Evolutionary conservation across 2,113 vertebrate species (phyloP).

Genomic region (Sus scrofa): DNA sequence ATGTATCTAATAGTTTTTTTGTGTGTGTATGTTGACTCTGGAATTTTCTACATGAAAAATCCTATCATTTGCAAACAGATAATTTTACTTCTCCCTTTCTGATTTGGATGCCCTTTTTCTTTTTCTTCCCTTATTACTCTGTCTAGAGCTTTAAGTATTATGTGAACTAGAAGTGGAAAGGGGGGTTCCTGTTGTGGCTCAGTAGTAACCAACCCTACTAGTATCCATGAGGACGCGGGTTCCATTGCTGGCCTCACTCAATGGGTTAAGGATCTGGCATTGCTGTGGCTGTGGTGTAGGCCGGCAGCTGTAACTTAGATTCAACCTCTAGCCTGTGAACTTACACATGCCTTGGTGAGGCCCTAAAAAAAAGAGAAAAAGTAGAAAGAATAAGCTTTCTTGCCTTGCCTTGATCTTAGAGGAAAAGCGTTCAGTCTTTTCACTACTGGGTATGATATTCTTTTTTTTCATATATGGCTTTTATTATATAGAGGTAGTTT

Average conservation of each 20-base stretch:
- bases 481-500: neutral
- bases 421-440: neutral
- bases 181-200: too few species aligned
- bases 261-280: too few species aligned
- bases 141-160: neutral
- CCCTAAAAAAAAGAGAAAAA: neutral
- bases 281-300: too few species aligned
- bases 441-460: neutral
- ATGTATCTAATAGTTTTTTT: neutral
- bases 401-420: neutral
- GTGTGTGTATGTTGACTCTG: neutral
- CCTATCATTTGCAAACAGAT: neutral
- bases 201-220: too few species aligned
- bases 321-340: too few species aligned
- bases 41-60: neutral
- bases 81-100: neutral
- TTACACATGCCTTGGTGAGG: too few species aligned
- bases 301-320: too few species aligned
- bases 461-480: neutral
- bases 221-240: too few species aligned
- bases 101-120: neutral
- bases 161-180: neutral
- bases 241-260: too few species aligned
- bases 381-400: neutral
- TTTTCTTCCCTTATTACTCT: neutral